Conservation (phyloP, 2,113 vertebrate genomes). For the Elanus axillaris region DNA sequence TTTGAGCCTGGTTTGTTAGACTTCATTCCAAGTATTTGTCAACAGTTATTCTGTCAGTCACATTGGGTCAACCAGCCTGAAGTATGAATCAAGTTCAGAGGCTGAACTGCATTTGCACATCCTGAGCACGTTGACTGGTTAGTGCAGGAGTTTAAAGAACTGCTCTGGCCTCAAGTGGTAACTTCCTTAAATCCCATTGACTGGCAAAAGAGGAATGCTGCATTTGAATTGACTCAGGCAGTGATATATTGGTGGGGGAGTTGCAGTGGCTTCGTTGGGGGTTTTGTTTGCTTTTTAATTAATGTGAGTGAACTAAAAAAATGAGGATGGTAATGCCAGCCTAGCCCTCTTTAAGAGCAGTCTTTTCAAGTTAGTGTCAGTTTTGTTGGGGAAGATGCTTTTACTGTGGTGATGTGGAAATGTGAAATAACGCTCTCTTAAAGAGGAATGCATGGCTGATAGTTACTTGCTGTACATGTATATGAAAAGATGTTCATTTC, state of each 20-base stretch:
- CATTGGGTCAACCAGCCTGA: background rate
- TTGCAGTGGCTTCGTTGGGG: background rate
- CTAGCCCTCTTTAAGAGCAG: background rate
- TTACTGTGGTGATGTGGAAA: background rate
- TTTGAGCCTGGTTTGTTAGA: background rate
- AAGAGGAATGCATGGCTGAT: background rate
- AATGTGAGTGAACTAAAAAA: background rate
- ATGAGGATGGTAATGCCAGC: background rate
- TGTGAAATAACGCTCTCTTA: background rate
- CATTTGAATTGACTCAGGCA: background rate
- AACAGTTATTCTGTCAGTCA: background rate
- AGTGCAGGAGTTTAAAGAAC: background rate
- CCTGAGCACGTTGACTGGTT: rapidly evolving
- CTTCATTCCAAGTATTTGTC: background rate
- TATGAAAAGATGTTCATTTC: background rate
- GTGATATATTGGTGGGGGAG: background rate
- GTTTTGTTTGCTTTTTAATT: background rate
- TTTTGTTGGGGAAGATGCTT: background rate
- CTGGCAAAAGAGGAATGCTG: background rate
- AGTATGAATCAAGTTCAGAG: background rate
- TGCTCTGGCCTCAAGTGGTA: background rate
- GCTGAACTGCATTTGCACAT: background rate
- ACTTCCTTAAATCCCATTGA: background rate
- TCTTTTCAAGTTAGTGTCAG: background rate
- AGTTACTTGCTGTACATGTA: background rate